Evolutionary conservation across 2,113 vertebrate genomes (phyloP).

Genomic region (Penelope pileata): DNA sequence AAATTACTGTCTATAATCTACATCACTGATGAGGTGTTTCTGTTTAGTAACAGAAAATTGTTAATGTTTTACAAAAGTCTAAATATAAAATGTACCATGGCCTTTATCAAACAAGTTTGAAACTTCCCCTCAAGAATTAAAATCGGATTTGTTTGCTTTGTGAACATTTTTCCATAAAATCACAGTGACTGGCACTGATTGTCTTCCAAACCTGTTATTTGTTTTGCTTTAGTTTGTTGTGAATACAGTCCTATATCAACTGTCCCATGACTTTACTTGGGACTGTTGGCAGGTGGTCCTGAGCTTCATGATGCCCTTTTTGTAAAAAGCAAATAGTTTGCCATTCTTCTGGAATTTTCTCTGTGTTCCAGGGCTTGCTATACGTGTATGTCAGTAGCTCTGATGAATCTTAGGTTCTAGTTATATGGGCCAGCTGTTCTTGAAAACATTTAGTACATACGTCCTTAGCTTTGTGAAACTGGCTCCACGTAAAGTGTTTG

Average conservation of each 20-base stretch:
- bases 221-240: not conserved
- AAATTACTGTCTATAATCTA: not conserved
- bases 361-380: not conserved
- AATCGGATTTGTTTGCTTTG: not conserved
- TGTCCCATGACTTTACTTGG: not conserved
- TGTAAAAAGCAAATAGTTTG: not conserved
- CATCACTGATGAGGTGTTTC: not conserved
- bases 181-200: not conserved
- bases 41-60: not conserved
- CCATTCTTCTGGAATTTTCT: not conserved
- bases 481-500: not conserved
- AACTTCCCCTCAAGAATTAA: not conserved
- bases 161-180: not conserved
- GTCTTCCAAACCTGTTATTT: not conserved
- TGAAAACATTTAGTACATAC: not conserved
- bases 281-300: not conserved
- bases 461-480: not conserved
- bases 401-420: accelerated
- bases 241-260: not conserved
- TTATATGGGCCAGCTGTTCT: not conserved
- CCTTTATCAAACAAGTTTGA: not conserved
- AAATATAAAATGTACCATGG: not conserved
- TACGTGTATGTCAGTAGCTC: not conserved
- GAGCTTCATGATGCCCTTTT: not conserved
- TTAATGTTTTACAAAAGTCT: not conserved